Evolutionary conservation across 2,888 invertebrate genomes (phyloP).

Genomic region (Xestoiulus laeticollis): DNA sequence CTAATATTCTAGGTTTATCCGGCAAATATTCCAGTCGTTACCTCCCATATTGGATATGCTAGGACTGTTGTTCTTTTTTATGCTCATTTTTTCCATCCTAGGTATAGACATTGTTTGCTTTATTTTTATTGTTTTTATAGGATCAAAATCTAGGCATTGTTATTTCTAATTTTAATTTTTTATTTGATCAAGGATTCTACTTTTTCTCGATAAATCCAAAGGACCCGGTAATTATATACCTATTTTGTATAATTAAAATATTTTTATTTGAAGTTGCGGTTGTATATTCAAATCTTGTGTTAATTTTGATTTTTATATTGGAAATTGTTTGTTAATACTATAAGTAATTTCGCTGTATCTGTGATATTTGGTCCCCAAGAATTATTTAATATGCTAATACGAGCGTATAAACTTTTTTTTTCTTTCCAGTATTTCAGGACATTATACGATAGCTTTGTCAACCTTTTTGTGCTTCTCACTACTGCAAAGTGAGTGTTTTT

Average conservation of each 20-base stretch:
- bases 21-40: slow-evolving; percentile 82
- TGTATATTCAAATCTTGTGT: no score
- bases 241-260: no score
- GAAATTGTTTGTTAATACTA: no score
- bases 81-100: slow-evolving; percentile 81
- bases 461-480: slow-evolving; percentile 87
- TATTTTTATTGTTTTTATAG: background rate
- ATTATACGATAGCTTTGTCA: slow-evolving; percentile 83
- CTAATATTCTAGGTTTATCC: slow-evolving; percentile 61
- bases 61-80: slow-evolving; percentile 82
- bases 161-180: slow-evolving; percentile 55
- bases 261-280: no score
- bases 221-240: slow-evolving; percentile 68
- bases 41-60: slow-evolving; percentile 91
- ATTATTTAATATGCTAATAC: no score
- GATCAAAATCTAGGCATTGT: background rate
- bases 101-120: slow-evolving; percentile 63
- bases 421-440: slow-evolving; percentile 74
- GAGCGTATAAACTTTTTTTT: no score
- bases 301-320: slow-evolving; percentile 10
- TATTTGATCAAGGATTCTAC: slow-evolving; percentile 71
- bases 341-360: no score
- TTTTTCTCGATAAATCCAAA: slow-evolving; percentile 78
- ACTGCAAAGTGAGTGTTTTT: slow-evolving; percentile 81
- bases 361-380: no score